Percentiles rank a stretch among this genome's conserved stretches.
Conservation (phyloP, 2,113 vertebrate species). For the Tachysurus fulvidraco region DNA sequence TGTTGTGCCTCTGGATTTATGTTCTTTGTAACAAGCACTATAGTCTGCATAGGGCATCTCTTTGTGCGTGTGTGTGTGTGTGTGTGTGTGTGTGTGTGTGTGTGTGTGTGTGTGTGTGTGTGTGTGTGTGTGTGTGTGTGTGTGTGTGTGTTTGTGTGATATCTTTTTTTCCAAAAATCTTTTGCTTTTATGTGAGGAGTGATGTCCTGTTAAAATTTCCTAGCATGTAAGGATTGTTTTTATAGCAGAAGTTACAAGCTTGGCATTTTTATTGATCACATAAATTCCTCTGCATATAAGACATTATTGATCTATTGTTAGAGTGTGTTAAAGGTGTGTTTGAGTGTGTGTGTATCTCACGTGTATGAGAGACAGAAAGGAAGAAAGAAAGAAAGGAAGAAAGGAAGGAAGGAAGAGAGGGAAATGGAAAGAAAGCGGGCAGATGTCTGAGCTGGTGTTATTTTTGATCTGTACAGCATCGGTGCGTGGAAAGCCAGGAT, state of each 20-base stretch:
- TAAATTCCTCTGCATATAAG: slow-evolving; percentile 39
- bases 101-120: background rate
- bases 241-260: slow-evolving; percentile 17
- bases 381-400: background rate
- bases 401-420: background rate
- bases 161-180: background rate
- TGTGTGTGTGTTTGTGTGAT: background rate
- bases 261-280: slow-evolving; percentile 34
- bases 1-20: slow-evolving; percentile 10
- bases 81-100: slow-evolving; percentile 5
- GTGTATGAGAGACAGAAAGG: background rate
- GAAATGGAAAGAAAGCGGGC: background rate
- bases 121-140: background rate
- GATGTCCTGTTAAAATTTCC: slow-evolving; percentile 15
- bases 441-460: slow-evolving; percentile 10
- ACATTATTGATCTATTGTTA: slow-evolving; percentile 39
- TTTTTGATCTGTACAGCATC: background rate
- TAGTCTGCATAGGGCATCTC: background rate
- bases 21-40: background rate
- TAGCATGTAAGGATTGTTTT: slow-evolving; percentile 11
- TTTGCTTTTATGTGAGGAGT: slow-evolving; percentile 16
- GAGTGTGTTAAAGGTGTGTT: slow-evolving; percentile 40
- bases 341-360: slow-evolving; percentile 45
- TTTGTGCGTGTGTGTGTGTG: background rate
- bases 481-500: background rate